Conservation (phyloP, 2,888 invertebrate species). For the Lasioglossum zephyrum region DNA sequence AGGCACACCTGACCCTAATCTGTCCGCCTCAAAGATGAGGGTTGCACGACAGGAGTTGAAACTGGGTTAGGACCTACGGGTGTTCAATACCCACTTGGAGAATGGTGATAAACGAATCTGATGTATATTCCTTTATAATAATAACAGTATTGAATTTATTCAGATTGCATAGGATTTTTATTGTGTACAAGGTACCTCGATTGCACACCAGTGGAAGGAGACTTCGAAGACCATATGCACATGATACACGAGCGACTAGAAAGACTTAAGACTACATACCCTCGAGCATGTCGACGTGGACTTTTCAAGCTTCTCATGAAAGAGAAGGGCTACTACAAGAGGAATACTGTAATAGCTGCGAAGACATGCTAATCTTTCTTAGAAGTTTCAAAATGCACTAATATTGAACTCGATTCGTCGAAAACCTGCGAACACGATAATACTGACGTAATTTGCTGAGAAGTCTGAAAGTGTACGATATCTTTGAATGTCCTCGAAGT, state of each 20-base stretch:
- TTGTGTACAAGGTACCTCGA: neutral
- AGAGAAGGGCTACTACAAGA: neutral
- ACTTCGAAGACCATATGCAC: neutral
- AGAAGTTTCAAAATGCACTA: neutral
- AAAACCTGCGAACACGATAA: neutral
- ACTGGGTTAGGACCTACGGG: no score
- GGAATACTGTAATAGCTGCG: neutral
- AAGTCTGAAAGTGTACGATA: neutral
- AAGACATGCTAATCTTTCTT: neutral
- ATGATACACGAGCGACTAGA: neutral
- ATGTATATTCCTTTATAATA: no score
- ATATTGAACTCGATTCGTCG: neutral
- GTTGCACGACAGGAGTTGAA: no score
- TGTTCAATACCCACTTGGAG: no score
- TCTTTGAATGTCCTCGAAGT: neutral
- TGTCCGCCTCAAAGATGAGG: no score
- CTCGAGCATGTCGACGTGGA: conserved; percentile 1
- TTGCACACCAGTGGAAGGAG: neutral
- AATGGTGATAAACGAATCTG: no score
- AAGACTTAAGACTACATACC: neutral
- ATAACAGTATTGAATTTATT: no score
- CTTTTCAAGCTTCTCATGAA: neutral
- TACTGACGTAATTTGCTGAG: neutral
- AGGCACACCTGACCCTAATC: no score
- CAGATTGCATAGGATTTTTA: no score